Evolutionary conservation across 2,888 invertebrate genomes (phyloP), one percentile per base, ranked within the genome.

Genomic region (Lutraria lutraria): DNA sequence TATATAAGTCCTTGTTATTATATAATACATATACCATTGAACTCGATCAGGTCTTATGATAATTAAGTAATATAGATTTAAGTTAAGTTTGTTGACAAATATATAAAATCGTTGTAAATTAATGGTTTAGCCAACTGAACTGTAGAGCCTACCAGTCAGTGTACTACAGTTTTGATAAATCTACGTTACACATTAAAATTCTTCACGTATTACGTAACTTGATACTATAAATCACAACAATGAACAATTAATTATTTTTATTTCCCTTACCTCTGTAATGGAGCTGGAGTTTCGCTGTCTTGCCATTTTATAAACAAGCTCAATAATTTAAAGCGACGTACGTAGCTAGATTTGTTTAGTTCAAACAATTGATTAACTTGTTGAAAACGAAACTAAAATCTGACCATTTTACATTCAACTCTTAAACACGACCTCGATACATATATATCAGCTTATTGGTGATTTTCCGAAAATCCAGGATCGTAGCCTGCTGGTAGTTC

Each of bases 391-490:
- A 68, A 68, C 63, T 25, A 68, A 3, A 68, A 25, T 25, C 25
- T 68, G 0, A n/a, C 12, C 12, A 68, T 1, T 43, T 4, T 8
- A 43, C 43, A 43, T 4, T 60, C n/a, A n/a, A 43, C 8, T n/a
- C n/a, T 68, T 68, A 13, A 68, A 25, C 25, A 12, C 25, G 63
- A 68, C 25, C 63, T 68, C n/a, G n/a, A n/a, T n/a, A n/a, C n/a
- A n/a, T n/a, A n/a, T n/a, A 68, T 1, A 68, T 68, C 12, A 68
- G n/a, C 25, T 13, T 25, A 68, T 0, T 25, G 63, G 25, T 13
- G 13, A 68, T 68, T 68, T 68, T 25, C 63, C 63, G 63, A 68
- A 68, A 68, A 68, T 68, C 63, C 25, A 25, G 60, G 43, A 43
- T 43, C 43, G 43, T 43, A 43, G 43, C 8, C 43, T 4, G 8